Base-by-base conservation (phyloP, 1,140 invertebrate species). In the Philotrypesis tridentata region DNA sequence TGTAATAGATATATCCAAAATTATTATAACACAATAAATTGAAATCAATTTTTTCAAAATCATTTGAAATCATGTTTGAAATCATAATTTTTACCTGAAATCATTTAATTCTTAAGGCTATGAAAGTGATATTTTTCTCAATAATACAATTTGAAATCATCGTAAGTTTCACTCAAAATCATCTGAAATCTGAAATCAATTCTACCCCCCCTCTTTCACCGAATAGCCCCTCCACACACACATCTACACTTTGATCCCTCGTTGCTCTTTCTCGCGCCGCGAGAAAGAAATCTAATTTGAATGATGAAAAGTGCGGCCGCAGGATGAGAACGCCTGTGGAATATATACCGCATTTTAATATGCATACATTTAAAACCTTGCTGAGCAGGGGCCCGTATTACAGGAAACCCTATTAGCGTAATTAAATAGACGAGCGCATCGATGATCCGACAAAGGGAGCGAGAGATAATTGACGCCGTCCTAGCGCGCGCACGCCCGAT, bases 401-500 rank as follows among this genome's bases (percentile, higher is more conserved):
- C 37, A 31, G 25, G 37, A 70, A 37, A 70, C 25, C 31, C 67
- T 70, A 70, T 33, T 77, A 77, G 55, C 25, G 61, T 60, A 43
- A 65, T 40, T 65, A 21, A 40, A 77, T 40, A 43, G 43, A 77
- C 21, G 48, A n/a, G 14, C 31, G 55, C 48, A 68, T n/a, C 48
- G 31, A 37, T 9, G 27, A 79, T 70, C 27, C 37, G 70, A 55
- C 77, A 60, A 79, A 33, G 14, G 6, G 55, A 27, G 65, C 31
- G 21, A 37, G 17, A 27, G 33, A 65, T 67, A 77, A 77, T 77
- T 77, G 61, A 43, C 43, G 61, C n/a, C 67, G 63, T 48, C 21
- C 37, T 78, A 78, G 21, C 37, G 25, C 63, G 25, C 7, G 25
- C n/a, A n/a, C n/a, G n/a, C n/a, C n/a, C n/a, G 23, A 48, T 60